Base-by-base conservation (phyloP, 2,888 invertebrate genomes). In the Thelaira solivaga region DNA sequence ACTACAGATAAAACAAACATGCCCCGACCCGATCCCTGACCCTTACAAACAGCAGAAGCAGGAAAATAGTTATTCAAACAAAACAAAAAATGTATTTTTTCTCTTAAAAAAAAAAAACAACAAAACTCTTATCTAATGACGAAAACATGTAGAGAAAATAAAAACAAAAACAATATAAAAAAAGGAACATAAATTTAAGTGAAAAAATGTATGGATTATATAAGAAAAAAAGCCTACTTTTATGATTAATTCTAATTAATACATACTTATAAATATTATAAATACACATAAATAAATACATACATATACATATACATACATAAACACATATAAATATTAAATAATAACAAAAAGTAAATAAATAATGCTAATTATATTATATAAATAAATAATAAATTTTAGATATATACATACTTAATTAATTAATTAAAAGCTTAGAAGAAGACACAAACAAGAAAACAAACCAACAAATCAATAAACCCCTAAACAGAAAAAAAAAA, bases 211-310 rank as follows among this genome's bases (percentile, higher is more conserved):
- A 75, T 68, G 75, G 62, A 69, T 61, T 55, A 74, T 71, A 49
- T 78, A 78, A n/a, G n/a, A n/a, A n/a, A n/a, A n/a, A n/a, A n/a
- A 74, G 69, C 69, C 74, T 80, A 74, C 45, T 80, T 81, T 80
- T 77, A 81, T 64, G 82, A 82, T 82, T 76, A 83, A 80, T 61
- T 80, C 81, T 81, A 81, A 81, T n/a, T n/a, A n/a, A n/a, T n/a
- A n/a, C n/a, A n/a, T 80, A 80, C 11, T 79, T 78, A 82, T 76
- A 79, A 65, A 80, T 81, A 83, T 69, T 71, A 76, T 69, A 80
- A 43, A 75, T 76, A 72, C 55, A 78, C 71, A 78, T 39, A 76
- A 81, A 81, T n/a, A n/a, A n/a, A n/a, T n/a, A n/a, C n/a, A n/a
- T 80, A 80, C 11, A 78, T 78, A 82, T 76, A 79, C 61, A 80